Evolutionary conservation across 2,113 vertebrate species (phyloP).

Genomic region (Pao palembangensis): DNA sequence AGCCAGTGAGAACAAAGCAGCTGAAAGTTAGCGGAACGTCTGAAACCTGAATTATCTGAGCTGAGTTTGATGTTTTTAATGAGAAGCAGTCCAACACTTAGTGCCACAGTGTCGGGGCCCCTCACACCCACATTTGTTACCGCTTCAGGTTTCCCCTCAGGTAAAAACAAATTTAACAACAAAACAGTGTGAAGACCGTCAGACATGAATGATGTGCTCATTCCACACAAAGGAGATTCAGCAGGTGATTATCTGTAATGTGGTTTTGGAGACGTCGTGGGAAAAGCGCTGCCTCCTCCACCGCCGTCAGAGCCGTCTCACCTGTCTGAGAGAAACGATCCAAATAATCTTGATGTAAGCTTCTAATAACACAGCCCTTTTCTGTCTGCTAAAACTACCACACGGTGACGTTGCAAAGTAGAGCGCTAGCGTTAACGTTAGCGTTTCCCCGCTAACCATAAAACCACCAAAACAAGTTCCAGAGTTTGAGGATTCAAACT

Average conservation of each 20-base stretch:
- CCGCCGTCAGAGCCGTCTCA: too few species aligned
- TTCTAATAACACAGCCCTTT: neutral
- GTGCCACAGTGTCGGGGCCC: neutral
- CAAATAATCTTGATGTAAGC: constrained; percentile 2
- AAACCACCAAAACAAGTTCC: too few species aligned
- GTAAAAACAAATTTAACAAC: neutral
- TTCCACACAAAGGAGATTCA: constrained; percentile 20
- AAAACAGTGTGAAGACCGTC: constrained; percentile 10
- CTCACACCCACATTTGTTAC: constrained; percentile 6
- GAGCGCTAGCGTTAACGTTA: too few species aligned
- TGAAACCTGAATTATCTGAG: constrained; percentile 7
- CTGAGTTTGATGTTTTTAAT: constrained; percentile 9
- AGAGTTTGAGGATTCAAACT: too few species aligned
- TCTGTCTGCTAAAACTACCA: neutral
- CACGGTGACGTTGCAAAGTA: neutral
- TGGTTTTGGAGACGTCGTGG: constrained; percentile 11
- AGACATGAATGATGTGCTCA: constrained; percentile 23
- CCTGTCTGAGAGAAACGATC: neutral
- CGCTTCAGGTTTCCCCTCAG: neutral
- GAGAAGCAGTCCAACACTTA: neutral
- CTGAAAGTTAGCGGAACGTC: constrained; percentile 16
- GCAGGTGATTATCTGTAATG: constrained; percentile 19
- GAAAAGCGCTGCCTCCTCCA: constrained; percentile 2
- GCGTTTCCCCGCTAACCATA: too few species aligned
- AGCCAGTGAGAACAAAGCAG: neutral